These are phyloP conservation scores for Drosophila meridionalis DNA, from an alignment of 2,888 invertebrate species.

Conservation along the genomic window DNA sequence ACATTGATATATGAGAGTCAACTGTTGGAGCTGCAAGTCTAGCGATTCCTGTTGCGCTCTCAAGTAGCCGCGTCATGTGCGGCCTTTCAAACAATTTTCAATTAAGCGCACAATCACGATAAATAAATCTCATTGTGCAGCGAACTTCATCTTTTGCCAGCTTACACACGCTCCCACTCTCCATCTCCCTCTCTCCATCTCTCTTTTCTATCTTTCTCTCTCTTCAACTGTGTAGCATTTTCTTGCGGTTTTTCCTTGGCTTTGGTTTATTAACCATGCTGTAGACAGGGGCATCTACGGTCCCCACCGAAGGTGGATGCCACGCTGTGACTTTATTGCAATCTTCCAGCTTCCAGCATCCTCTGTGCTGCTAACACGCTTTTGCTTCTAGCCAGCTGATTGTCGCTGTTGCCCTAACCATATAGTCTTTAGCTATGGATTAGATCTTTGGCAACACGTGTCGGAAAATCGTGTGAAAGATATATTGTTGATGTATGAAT, in stretches of 20 bases:
- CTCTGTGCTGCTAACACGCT: constrained; percentile 69
- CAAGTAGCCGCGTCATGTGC: constrained; percentile 54
- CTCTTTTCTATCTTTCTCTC: neutral
- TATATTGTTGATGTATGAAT: neutral
- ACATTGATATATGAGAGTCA: constrained; percentile 62
- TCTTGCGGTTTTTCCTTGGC: constrained; percentile 53
- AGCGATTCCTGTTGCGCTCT: constrained; percentile 68
- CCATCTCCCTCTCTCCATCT: neutral
- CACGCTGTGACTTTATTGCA: constrained; percentile 64
- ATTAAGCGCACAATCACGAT: constrained; percentile 79
- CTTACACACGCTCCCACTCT: neutral
- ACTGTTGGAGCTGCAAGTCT: constrained; percentile 10
- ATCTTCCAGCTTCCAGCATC: constrained; percentile 61
- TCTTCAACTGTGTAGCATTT: constrained; percentile 38
- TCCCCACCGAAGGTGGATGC: constrained; percentile 58
- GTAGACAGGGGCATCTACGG: constrained; percentile 10
- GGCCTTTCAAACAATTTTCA: constrained; percentile 76
- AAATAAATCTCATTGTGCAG: constrained; percentile 79
- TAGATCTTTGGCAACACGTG: constrained; percentile 4
- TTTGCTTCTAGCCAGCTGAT: constrained; percentile 70
- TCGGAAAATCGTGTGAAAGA: no score
- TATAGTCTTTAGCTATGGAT: neutral
- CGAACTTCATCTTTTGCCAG: constrained; percentile 58
- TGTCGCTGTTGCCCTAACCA: constrained; percentile 22
- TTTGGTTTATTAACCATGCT: constrained; percentile 18